Conservation (phyloP, 2,888 invertebrate genomes). For the Ectobius pallidus region DNA sequence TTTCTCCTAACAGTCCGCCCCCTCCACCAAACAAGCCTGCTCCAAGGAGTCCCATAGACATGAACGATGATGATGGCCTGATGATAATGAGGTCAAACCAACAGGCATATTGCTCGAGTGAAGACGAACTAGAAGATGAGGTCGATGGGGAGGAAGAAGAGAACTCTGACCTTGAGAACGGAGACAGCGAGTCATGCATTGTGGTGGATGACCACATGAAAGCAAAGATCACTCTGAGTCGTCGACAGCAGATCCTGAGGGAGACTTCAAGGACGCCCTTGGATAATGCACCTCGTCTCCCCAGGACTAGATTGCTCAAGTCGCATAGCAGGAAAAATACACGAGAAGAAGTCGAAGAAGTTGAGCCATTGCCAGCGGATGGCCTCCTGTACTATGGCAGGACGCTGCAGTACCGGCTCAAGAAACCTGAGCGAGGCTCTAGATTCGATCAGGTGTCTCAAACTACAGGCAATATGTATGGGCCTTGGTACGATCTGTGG, state of each 20-base stretch:
- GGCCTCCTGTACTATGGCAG: constrained; percentile 45
- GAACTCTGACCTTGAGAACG: constrained; percentile 54
- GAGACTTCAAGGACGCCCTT: constrained; percentile 45
- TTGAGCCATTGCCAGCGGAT: neutral
- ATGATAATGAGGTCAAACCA: constrained; percentile 7
- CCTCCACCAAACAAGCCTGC: constrained; percentile 15
- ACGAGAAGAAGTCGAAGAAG: constrained; percentile 48
- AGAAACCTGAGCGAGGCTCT: constrained; percentile 49
- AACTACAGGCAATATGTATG: constrained; percentile 63
- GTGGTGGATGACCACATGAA: constrained; percentile 76
- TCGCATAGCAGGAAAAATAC: constrained; percentile 9
- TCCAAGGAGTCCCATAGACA: neutral
- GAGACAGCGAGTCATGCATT: constrained; percentile 67
- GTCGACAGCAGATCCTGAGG: constrained; percentile 3
- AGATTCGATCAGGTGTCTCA: constrained; percentile 49
- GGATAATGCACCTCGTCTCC: constrained; percentile 60
- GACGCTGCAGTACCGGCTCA: constrained; percentile 47
- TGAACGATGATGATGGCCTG: constrained; percentile 39
- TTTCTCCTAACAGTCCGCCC: neutral
- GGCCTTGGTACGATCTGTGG: constrained; percentile 91
- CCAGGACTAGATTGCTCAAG: constrained; percentile 67
- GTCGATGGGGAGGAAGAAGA: constrained; percentile 21
- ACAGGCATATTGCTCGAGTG: constrained; percentile 8
- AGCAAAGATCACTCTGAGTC: neutral
- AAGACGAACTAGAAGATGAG: constrained; percentile 16